Evolutionary conservation across 2,888 invertebrate species (phyloP), one percentile per base, ranked within the genome.

Genomic region (Anticlea derivata): DNA sequence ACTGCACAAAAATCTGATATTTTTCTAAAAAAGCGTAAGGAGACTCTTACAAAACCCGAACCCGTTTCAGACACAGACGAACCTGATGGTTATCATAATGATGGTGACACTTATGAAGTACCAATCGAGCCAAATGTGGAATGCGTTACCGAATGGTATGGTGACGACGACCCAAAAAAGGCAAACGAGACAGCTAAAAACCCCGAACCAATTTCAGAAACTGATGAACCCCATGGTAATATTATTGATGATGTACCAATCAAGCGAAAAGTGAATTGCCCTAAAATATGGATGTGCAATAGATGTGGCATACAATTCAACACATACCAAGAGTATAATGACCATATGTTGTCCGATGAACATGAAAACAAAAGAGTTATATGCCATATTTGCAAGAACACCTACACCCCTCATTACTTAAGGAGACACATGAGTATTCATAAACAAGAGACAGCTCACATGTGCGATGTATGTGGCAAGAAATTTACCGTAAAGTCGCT

Each of bases 381-480:
- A 17, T 90, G 89, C 56, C 70, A 75, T 1, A 60, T 85, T 39
- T 90, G 90, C 51, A 77, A 83, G 5, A 85, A 86, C 13, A 66
- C 67, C 0, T 88, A 84, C 30, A 60, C 73, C 5, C 63, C 73
- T n/a, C 23, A 64, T n/a, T 89, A 88, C 62, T 76, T 73, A 13
- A 84, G 80, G 44, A 78, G 66, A 30, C 89, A 90, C 60, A 61
- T 85, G 61, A 55, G 69, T n/a, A n/a, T n/a, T n/a, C n/a, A n/a
- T n/a, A n/a, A n/a, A 30, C 39, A 57, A 2, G 73, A 73, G 4
- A 60, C 70, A 6, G 59, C 72, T 0, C 83, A 66, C 29, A 72
- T 89, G 50, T 90, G 89, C 69, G 89, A 90, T 63, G 73, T 88
- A 23, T 90, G 89, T 61, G 89, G 89, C 0, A 89, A 86, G 53